Evolutionary conservation across 2,797 vertebrate species (phyloP), one percentile per base, ranked within the genome.

Genomic region (Sparus aurata): DNA sequence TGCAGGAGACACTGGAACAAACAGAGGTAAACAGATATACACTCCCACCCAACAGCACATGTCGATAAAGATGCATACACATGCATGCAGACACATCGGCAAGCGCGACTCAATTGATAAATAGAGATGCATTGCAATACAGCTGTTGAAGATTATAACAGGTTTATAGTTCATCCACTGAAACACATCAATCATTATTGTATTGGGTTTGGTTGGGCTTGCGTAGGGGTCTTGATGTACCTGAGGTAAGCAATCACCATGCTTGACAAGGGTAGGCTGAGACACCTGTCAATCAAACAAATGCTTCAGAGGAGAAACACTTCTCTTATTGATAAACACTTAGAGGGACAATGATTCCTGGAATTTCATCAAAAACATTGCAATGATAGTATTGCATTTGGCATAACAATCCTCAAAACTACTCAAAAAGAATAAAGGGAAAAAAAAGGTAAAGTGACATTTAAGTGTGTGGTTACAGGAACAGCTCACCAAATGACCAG

Each of bases 21-120:
- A 90, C 82, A 80, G 61, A 85, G 77, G 85, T 87, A 91, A 89
- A 89, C 82, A 90, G 69, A 88, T 76, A 86, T n/a, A 88, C 75
- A 70, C 77, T 68, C 73, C 43, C 67, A 61, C 72, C 79, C 73
- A 70, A 57, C 25, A 12, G 73, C 47, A 53, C 66, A 53, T 13
- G 5, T 74, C 22, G 45, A 86, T 73, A 74, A 60, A 89, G 77
- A 78, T 67, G 63, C 54, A 81, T 20, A 34, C 58, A 73, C 75
- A 64, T 69, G 59, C 27, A 75, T 30, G 64, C 61, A 30, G 64
- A 69, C 67, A 54, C 73, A 41, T 55, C 69, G 71, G 69, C 79
- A 68, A 60, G 73, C 46, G 58, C 10, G 43, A 64, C 64, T 71
- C 52, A 77, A 55, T 46, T 68, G 55, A 76, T 57, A 79, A 78